Evolutionary conservation across 2,797 vertebrate genomes (phyloP).

Genomic region (Rhinatrema bivittatum): DNA sequence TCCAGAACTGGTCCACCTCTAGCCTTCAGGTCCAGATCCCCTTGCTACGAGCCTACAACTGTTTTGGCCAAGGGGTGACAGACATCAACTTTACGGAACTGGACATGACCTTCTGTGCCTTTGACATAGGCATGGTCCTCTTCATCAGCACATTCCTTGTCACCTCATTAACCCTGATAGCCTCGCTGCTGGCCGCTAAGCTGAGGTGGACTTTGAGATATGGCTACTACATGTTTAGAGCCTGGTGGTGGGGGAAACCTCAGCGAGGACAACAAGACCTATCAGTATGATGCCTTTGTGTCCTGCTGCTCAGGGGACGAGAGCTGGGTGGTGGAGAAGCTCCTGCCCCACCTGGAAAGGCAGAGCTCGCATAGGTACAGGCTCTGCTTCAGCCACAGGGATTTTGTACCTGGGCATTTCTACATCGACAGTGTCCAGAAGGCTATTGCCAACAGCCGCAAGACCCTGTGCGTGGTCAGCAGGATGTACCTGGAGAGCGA

Average conservation of each 20-base stretch:
- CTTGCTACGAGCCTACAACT: slow-evolving; percentile 11
- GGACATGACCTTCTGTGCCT: slow-evolving; percentile 18
- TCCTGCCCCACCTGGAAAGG: slow-evolving; percentile 18
- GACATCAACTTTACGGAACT: slow-evolving; percentile 5
- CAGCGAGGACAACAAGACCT: not conserved
- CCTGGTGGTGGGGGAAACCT: slow-evolving; percentile 6
- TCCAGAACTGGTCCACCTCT: slow-evolving; percentile 25
- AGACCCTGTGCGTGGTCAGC: slow-evolving; percentile 27
- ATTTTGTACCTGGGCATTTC: slow-evolving; percentile 26
- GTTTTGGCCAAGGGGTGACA: not conserved
- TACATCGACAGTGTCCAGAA: slow-evolving; percentile 27
- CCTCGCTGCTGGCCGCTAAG: slow-evolving; percentile 11
- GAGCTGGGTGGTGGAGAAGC: slow-evolving; percentile 15
- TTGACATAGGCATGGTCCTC: not conserved
- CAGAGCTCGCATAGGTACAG: slow-evolving; percentile 5
- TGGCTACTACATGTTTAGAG: slow-evolving; percentile 14
- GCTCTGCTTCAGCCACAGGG: slow-evolving; percentile 25
- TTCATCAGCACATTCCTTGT: slow-evolving; percentile 5
- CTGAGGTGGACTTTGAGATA: slow-evolving; percentile 21
- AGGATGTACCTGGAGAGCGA: slow-evolving; percentile 19
- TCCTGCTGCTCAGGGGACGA: slow-evolving; percentile 27
- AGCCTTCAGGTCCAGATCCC: slow-evolving; percentile 15
- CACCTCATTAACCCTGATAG: not conserved
- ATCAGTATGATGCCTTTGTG: slow-evolving; percentile 27
- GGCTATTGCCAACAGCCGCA: slow-evolving; percentile 21